Percentiles rank a stretch among this genome's conserved stretches.
Conservation (phyloP, 2,797 vertebrate genomes). For the Falco berigora region DNA sequence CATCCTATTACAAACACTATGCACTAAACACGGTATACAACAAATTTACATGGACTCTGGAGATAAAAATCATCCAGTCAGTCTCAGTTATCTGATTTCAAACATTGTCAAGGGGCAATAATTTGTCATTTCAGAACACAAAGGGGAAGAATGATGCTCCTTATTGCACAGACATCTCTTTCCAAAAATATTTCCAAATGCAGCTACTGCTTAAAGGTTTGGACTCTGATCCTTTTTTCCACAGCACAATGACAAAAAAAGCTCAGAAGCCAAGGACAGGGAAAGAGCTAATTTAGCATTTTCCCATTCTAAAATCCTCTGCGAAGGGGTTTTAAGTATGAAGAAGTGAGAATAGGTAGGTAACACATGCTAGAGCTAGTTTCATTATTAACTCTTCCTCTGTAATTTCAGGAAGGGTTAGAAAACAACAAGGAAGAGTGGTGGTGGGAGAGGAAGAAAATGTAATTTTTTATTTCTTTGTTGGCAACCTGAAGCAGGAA, state of each 20-base stretch:
- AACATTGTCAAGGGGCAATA: conserved; percentile 7
- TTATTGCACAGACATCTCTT: conserved; percentile 26
- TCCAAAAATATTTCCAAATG: conserved; percentile 54
- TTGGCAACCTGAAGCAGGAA: neutral
- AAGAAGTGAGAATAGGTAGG: conserved; percentile 27
- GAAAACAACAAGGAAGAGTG: neutral
- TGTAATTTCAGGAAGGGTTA: neutral
- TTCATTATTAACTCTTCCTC: conserved; percentile 44
- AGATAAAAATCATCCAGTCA: conserved; percentile 30
- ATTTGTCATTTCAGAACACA: conserved; percentile 10
- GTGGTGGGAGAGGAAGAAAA: neutral
- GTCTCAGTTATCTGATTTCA: conserved; percentile 41
- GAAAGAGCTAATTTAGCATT: conserved; percentile 56
- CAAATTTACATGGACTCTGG: neutral
- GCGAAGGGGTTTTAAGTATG: conserved; percentile 32
- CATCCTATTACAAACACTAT: neutral
- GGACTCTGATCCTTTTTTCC: conserved; percentile 60
- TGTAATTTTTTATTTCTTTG: neutral
- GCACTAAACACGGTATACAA: neutral
- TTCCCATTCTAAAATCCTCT: conserved; percentile 58
- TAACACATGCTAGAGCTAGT: neutral
- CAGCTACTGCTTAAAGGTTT: conserved; percentile 53
- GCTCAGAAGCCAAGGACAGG: conserved; percentile 35
- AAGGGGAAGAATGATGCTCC: conserved; percentile 8
- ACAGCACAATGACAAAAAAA: conserved; percentile 40